Conservation (phyloP, 2,113 vertebrate genomes). For the Alethe castanea region DNA sequence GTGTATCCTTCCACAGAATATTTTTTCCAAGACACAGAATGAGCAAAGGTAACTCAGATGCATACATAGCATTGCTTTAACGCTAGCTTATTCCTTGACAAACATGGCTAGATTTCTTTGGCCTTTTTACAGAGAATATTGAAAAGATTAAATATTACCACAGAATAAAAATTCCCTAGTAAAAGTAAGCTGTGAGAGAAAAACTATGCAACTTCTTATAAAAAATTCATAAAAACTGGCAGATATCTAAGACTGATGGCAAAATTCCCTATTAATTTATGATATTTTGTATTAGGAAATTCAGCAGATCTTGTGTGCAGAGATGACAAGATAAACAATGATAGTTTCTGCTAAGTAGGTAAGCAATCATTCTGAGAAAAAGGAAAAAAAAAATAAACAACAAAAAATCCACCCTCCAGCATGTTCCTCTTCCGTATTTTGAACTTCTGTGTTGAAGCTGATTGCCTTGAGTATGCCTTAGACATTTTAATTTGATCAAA, state of each 20-base stretch:
- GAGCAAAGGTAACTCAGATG: neutral
- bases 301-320: neutral
- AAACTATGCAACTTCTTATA: neutral
- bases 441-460: neutral
- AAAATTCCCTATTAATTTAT: constrained; percentile 19
- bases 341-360: neutral
- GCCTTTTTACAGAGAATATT: neutral
- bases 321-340: neutral
- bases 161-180: neutral
- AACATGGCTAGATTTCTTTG: neutral
- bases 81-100: neutral
- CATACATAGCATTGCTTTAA: neutral
- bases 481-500: constrained; percentile 42
- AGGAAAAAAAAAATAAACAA: neutral
- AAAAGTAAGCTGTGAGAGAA: neutral
- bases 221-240: neutral
- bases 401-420: neutral
- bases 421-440: neutral
- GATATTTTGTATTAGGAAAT: neutral
- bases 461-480: neutral
- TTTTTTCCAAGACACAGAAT: neutral
- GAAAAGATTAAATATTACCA: neutral
- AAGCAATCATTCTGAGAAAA: neutral
- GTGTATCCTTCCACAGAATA: neutral
- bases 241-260: neutral